These are phyloP conservation scores for Hemithea aestivaria DNA, from an alignment of 2,888 invertebrate genomes.

Conservation along the genomic window DNA sequence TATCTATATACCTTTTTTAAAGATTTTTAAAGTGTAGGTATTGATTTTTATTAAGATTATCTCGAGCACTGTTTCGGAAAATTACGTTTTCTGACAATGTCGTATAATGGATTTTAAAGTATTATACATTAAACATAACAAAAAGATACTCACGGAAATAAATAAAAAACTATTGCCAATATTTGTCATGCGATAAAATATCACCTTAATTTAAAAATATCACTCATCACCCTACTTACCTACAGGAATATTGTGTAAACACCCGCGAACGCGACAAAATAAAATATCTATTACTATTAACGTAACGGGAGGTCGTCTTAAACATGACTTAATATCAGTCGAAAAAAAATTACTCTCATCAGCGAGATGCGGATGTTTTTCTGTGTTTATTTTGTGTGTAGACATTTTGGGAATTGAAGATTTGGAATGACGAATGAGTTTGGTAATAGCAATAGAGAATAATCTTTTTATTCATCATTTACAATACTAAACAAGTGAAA, in stretches of 20 bases:
- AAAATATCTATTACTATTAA: conserved; percentile 81
- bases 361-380: conserved; percentile 40
- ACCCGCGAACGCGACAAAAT: conserved; percentile 72
- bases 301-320: conserved; percentile 76
- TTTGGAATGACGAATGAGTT: conserved; percentile 40
- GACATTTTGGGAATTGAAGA: conserved; percentile 33
- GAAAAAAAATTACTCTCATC: conserved; percentile 75
- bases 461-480: too few species aligned
- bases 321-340: conserved; percentile 80
- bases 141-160: too few species aligned
- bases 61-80: too few species aligned
- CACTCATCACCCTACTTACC: conserved; percentile 33
- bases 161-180: too few species aligned
- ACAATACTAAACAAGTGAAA: too few species aligned
- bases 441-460: conserved; percentile 43
- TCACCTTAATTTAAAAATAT: conserved; percentile 7
- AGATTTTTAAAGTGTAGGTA: too few species aligned
- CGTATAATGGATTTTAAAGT: too few species aligned
- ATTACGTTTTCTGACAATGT: too few species aligned
- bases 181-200: too few species aligned
- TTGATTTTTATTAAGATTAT: too few species aligned
- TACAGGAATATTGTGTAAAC: conserved; percentile 63
- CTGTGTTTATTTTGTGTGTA: conserved; percentile 23
- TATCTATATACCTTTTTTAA: too few species aligned
- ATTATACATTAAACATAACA: too few species aligned